Conservation (phyloP, 2,113 vertebrate species). For the Serinus canaria region DNA sequence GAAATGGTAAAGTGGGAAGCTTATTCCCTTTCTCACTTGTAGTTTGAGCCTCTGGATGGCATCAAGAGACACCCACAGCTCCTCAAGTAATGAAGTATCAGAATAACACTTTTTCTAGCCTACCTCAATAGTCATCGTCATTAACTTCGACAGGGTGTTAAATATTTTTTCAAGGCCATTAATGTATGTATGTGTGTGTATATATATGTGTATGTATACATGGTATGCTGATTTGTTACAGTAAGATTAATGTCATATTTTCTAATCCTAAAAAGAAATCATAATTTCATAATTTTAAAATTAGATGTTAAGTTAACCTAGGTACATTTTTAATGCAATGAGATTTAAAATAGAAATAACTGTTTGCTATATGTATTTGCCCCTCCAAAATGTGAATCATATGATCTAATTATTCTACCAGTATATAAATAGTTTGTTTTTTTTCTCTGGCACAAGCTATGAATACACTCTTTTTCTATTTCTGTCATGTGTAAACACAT, state of each 20-base stretch:
- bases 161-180: not conserved
- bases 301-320: not conserved
- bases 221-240: not conserved
- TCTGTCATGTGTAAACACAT: not conserved
- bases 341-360: not conserved
- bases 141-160: not conserved
- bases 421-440: not conserved
- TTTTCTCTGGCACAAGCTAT: not conserved
- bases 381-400: not conserved
- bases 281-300: not conserved
- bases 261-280: not conserved
- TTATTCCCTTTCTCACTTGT: not conserved
- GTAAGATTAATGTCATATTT: not conserved
- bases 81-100: not conserved
- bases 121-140: not conserved
- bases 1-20: not conserved
- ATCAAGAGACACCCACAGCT: not conserved
- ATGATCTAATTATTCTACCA: not conserved
- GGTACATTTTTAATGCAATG: not conserved
- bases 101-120: not conserved
- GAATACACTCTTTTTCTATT: conserved; percentile 29
- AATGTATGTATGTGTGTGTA: not conserved
- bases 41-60: not conserved
- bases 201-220: not conserved
- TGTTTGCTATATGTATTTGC: not conserved